phyloP scores from a whole-genome alignment of 2,797 vertebrate genomes.

The Clarias fuscus region DNA sequence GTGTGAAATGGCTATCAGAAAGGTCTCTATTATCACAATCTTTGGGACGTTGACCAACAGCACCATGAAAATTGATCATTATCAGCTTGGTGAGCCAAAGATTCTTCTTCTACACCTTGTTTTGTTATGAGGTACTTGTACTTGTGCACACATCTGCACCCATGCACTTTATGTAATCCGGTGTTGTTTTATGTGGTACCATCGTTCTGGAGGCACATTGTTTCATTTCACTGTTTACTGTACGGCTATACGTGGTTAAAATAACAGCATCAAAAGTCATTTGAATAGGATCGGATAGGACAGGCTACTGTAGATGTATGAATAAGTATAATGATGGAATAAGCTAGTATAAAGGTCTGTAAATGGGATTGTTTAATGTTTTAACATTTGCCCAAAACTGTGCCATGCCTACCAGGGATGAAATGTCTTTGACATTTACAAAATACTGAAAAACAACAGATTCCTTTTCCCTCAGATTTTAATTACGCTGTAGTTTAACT shows the following conservation, averaged over 20 bases:
- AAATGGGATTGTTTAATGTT: neutral
- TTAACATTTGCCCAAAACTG: neutral
- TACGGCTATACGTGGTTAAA: too few species aligned
- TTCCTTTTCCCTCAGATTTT: constrained; percentile 36
- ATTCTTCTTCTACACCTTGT: neutral
- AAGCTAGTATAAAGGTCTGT: neutral
- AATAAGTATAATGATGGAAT: too few species aligned
- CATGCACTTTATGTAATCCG: too few species aligned
- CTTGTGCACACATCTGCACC: too few species aligned
- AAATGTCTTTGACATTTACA: constrained; percentile 24
- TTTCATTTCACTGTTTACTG: too few species aligned
- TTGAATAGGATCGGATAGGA: neutral
- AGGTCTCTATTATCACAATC: constrained; percentile 92
- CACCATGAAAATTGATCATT: constrained; percentile 99
- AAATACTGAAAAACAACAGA: constrained; percentile 36
- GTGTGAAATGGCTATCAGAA: constrained; percentile 98
- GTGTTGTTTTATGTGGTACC: too few species aligned
- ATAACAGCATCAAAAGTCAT: too few species aligned
- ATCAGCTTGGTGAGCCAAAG: constrained; percentile 87
- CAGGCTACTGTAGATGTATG: neutral
- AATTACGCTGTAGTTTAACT: constrained; percentile 18
- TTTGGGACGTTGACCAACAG: constrained; percentile 92
- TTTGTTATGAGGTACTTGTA: too few species aligned
- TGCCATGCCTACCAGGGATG: neutral
- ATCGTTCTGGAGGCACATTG: too few species aligned